Evolutionary conservation across 2,888 invertebrate species (phyloP), one percentile per base, ranked within the genome.

Genomic region (Lymantria monacha): DNA sequence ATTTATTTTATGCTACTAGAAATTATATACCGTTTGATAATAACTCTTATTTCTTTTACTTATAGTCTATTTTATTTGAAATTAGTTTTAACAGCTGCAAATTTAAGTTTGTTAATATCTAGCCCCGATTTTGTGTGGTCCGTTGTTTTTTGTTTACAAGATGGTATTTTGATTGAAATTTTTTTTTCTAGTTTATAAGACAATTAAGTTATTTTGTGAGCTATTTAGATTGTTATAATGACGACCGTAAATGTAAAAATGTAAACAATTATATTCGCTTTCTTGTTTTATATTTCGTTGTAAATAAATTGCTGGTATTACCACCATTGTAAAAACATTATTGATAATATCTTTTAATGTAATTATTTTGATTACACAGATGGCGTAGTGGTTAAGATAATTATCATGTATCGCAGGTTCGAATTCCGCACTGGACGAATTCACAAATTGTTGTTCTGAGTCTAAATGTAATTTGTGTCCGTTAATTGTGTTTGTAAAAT

Each of bases 151-250:
- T 67, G 69, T 68, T 54, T 57, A 49, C 30, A 46, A 22, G 22
- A 48, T 37, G 15, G 49, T 48, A 59, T 61, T 61, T 63, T 61
- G 61, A 66, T 66, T 63, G 67, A 57, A 54, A 57, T 56, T 63
- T 22, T 22, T 22, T 22, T 22, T 48, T 51, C 15, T 51, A 41
- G 41, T 33, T 49, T 51, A 42, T 22, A 57, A 41, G 42, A 38
- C 58, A 60, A 67, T 67, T 67, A 68, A 63, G 57, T 61, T 65
- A 61, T 60, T 59, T 49, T 49, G 51, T 62, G 49, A 64, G 60
- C 52, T 61, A 59, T 56, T 51, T 31, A n/a, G 48, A n/a, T 37
- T 51, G 22, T 63, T 61, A 49, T 52, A 53, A 46, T 44, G 41
- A 51, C 11, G 51, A 22, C 3, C 22, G 22, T 22, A 22, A 22